Conservation (phyloP, 2,888 invertebrate genomes). For the Aporophyla nigra region DNA sequence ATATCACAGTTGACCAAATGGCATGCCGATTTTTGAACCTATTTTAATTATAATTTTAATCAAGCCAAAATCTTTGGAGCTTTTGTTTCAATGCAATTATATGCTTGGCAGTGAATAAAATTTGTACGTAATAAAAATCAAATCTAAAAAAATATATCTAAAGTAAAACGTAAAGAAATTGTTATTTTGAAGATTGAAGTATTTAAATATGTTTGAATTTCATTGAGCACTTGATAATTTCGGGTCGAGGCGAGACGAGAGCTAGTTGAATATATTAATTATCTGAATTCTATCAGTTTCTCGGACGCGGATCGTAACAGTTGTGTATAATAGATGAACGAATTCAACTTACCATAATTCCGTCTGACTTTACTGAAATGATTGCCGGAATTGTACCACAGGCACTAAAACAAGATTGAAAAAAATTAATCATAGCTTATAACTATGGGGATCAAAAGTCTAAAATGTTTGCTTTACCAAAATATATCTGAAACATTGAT, state of each 20-base stretch:
- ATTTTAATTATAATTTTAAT: too few species aligned
- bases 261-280: constrained; percentile 5
- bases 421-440: too few species aligned
- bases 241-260: constrained; percentile 2
- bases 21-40: too few species aligned
- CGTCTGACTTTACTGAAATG: too few species aligned
- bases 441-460: too few species aligned
- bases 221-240: constrained; percentile 3
- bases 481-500: neutral
- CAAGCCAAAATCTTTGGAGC: neutral
- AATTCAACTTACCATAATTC: too few species aligned
- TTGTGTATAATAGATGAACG: too few species aligned
- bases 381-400: too few species aligned
- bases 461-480: too few species aligned
- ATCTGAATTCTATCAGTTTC: constrained; percentile 17
- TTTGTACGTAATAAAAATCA: neutral
- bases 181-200: neutral
- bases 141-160: neutral
- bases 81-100: constrained; percentile 1
- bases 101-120: neutral
- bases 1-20: too few species aligned
- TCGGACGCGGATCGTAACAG: neutral
- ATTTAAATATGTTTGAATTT: neutral
- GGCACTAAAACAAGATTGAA: too few species aligned
- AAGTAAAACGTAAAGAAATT: neutral